Percentiles rank a stretch among this genome's conserved stretches.
Evolutionary conservation across 2,113 vertebrate species (phyloP).

Genomic region (Gavia stellata): DNA sequence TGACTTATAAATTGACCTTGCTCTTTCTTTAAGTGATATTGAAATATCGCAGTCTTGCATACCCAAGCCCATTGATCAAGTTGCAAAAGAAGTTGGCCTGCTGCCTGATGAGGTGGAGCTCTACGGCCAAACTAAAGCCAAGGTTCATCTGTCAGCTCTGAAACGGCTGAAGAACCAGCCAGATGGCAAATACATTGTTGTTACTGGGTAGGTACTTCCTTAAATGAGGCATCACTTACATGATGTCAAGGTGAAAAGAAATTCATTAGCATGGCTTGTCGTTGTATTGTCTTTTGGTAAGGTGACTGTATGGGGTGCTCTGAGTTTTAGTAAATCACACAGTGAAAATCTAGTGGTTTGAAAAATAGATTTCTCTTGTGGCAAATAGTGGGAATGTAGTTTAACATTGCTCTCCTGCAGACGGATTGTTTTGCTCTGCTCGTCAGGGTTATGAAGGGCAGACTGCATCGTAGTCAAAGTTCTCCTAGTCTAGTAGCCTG

Average conservation of each 20-base stretch:
- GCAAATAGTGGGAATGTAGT: background rate
- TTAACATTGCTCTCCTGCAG: background rate
- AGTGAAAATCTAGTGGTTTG: background rate
- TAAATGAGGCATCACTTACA: background rate
- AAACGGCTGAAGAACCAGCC: conserved; percentile 82
- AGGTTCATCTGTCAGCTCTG: conserved; percentile 82
- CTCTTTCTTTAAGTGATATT: conserved; percentile 82
- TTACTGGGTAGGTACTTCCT: conserved; percentile 84
- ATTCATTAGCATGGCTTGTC: background rate
- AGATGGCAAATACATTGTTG: conserved; percentile 94
- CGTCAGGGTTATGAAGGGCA: background rate
- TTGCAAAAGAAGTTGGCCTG: conserved; percentile 87
- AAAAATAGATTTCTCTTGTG: background rate
- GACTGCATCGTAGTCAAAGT: background rate
- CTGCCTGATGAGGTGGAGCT: conserved; percentile 87
- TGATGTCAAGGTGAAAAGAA: background rate
- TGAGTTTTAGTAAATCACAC: background rate
- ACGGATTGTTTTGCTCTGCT: background rate
- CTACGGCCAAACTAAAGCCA: conserved; percentile 94
- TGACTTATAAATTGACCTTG: background rate
- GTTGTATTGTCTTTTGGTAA: background rate
- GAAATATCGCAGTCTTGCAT: conserved; percentile 86
- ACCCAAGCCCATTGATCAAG: conserved; percentile 80
- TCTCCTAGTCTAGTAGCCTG: background rate
- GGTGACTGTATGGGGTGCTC: background rate